Evolutionary conservation across 2,113 vertebrate species (phyloP).

Genomic region (Sterrhoptilus dennistouni): DNA sequence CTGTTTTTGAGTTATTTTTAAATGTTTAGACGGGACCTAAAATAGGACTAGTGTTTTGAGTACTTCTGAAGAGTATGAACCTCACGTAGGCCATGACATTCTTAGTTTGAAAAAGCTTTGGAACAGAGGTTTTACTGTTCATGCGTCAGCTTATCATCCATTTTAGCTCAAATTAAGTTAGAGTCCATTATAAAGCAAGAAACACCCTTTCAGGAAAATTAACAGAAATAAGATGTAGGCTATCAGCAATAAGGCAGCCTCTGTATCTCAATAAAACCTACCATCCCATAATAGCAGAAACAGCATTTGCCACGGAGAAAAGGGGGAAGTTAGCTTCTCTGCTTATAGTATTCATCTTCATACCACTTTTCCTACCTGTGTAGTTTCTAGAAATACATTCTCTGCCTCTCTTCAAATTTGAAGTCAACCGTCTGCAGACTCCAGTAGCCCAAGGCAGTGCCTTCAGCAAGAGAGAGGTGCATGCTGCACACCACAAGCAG

Average conservation of each 20-base stretch:
- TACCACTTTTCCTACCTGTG: neutral
- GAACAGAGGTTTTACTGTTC: neutral
- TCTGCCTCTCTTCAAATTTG: neutral
- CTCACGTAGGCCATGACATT: conserved; percentile 6
- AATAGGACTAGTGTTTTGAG: conserved; percentile 14
- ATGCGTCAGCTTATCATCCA: neutral
- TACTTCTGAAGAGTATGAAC: conserved; percentile 4
- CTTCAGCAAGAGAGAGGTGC: neutral
- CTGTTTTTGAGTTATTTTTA: conserved; percentile 34
- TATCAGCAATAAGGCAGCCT: neutral
- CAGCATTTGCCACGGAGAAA: neutral
- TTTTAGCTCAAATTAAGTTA: conserved; percentile 4
- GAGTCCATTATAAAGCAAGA: neutral
- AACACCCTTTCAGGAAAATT: neutral
- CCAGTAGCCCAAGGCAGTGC: neutral
- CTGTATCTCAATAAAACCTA: neutral
- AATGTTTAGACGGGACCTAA: conserved; percentile 34
- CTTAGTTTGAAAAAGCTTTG: neutral
- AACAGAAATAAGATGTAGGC: neutral
- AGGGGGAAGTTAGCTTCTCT: neutral
- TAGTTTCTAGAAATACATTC: neutral
- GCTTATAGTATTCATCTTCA: neutral
- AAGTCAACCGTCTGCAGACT: neutral
- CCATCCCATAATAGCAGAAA: neutral
- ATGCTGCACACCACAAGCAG: neutral